These are phyloP conservation scores for Nyctibius bracteatus DNA, from an alignment of 2,113 vertebrate species.

Conservation along the genomic window DNA sequence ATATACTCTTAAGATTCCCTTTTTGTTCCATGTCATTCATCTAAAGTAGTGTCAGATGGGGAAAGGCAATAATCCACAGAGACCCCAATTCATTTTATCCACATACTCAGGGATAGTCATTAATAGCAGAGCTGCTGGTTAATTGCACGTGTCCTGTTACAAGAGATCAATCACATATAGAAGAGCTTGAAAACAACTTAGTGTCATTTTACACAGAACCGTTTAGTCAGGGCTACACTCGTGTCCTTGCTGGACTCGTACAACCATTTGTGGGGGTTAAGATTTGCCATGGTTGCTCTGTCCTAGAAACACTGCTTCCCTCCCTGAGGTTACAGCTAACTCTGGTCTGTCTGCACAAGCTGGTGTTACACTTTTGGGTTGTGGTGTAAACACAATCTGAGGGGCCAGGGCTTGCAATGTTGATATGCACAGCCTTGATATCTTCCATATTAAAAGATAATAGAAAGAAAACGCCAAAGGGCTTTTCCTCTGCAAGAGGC, in stretches of 20 bases:
- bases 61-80: slow-evolving; percentile 59
- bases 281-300: background rate
- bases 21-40: slow-evolving; percentile 64
- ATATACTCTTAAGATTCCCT: slow-evolving; percentile 63
- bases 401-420: background rate
- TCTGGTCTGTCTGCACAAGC: background rate
- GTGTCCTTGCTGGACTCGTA: background rate
- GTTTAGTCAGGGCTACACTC: background rate
- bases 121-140: slow-evolving; percentile 74
- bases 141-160: slow-evolving; percentile 69
- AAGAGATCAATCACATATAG: slow-evolving; percentile 50
- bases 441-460: background rate
- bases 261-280: background rate
- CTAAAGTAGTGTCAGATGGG: slow-evolving; percentile 65
- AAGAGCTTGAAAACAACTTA: slow-evolving; percentile 38
- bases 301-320: background rate
- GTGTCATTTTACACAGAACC: background rate
- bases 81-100: slow-evolving; percentile 61
- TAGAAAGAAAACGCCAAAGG: background rate
- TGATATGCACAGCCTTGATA: background rate
- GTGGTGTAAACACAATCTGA: background rate
- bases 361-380: background rate
- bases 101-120: slow-evolving; percentile 50
- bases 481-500: background rate
- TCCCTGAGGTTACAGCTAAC: background rate